These are phyloP conservation scores for Indri indri DNA, from an alignment of 2,113 vertebrate genomes.

Conservation along the genomic window DNA sequence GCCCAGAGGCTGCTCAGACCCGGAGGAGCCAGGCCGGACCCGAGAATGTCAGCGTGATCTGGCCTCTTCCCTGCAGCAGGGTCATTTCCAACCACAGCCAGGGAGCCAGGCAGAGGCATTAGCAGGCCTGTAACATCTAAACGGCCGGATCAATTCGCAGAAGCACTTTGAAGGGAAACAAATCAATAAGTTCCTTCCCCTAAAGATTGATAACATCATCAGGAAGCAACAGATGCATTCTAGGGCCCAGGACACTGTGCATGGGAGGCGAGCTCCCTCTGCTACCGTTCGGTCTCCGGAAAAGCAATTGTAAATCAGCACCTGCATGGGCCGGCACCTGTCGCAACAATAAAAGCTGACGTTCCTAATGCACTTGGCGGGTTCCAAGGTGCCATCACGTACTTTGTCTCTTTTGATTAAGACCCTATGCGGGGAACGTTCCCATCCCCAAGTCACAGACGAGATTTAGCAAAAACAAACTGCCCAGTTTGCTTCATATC, in stretches of 20 bases:
- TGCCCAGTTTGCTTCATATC: not conserved
- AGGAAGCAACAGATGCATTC: conserved; percentile 63
- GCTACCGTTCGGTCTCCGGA: not conserved
- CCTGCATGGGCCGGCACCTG: not conserved
- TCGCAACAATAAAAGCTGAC: not conserved
- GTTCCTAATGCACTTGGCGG: not conserved
- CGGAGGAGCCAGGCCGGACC: conserved; percentile 60
- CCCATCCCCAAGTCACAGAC: not conserved
- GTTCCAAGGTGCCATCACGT: not conserved
- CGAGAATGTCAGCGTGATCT: conserved; percentile 51
- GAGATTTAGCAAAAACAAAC: not conserved
- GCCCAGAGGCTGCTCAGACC: conserved; percentile 16
- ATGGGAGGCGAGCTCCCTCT: not conserved
- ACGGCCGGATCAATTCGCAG: conserved; percentile 55
- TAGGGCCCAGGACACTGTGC: not conserved
- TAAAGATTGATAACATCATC: conserved; percentile 67
- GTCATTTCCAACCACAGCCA: conserved; percentile 46
- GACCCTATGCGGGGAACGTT: not conserved
- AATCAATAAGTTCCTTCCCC: conserved; percentile 69
- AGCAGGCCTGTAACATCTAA: conserved; percentile 56
- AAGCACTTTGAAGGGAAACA: conserved; percentile 65
- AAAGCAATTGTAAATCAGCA: not conserved
- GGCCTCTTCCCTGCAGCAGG: conserved; percentile 35
- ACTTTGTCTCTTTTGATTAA: not conserved
- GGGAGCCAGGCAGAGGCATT: conserved; percentile 21